Conservation (phyloP, 1,140 invertebrate species). For the Cherax quadricarinatus region DNA sequence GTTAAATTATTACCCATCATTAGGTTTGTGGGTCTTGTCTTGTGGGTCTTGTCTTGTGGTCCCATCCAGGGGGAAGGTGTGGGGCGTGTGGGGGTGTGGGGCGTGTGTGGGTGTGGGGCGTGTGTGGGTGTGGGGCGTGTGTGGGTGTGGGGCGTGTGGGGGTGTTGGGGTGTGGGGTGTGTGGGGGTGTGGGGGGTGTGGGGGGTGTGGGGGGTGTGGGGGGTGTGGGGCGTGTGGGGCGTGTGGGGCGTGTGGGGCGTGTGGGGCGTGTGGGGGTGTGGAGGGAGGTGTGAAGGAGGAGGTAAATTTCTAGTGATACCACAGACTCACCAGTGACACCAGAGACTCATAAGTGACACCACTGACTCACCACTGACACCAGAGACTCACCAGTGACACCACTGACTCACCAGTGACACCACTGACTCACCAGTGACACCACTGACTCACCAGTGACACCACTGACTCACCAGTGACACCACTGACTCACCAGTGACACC, state of each 20-base stretch:
- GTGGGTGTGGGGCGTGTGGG: background rate
- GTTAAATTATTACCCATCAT: slow-evolving; percentile 36
- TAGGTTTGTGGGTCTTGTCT: background rate
- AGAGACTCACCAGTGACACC: no score
- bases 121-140: background rate
- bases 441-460: no score
- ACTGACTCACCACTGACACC: no score
- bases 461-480: no score
- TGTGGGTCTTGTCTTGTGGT: background rate
- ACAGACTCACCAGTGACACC: no score
- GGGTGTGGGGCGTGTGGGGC: background rate
- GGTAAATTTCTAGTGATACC: no score
- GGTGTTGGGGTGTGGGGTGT: background rate
- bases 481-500: no score
- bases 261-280: background rate
- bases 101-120: background rate
- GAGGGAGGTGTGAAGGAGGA: background rate
- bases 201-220: background rate
- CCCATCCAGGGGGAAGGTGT: background rate
- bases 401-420: no score
- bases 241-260: no score
- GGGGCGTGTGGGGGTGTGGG: no score
- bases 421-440: no score
- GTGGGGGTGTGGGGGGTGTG: background rate
- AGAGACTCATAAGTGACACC: no score